Percentiles rank a stretch among this genome's conserved stretches.
phyloP scores from a whole-genome alignment of 2,888 invertebrate species.

The Saturnia japonica region DNA sequence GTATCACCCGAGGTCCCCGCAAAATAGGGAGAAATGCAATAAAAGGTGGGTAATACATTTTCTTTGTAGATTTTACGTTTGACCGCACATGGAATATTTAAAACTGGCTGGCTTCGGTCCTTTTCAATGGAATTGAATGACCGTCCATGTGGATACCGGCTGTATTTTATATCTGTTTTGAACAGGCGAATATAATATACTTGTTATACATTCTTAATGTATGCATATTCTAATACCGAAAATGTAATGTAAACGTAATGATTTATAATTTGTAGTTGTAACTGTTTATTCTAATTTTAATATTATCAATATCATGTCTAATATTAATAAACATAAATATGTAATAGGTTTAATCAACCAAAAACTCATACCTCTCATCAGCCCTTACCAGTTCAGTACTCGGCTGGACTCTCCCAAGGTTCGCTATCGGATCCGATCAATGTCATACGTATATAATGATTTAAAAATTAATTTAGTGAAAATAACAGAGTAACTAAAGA shows the following conservation, averaged over 20 bases:
- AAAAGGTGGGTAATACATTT: slow-evolving; percentile 78
- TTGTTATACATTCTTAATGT: neutral
- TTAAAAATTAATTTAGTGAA: no score
- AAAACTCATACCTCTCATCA: no score
- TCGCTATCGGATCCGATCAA: no score
- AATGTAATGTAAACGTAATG: neutral
- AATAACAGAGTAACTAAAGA: no score
- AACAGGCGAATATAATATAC: slow-evolving; percentile 18
- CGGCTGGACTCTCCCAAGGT: no score
- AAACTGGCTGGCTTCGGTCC: slow-evolving; percentile 67
- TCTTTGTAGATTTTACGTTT: slow-evolving; percentile 79
- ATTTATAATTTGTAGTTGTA: neutral
- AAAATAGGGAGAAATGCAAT: slow-evolving; percentile 69
- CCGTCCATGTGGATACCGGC: slow-evolving; percentile 62
- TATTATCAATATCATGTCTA: neutral
- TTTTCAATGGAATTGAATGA: slow-evolving; percentile 64
- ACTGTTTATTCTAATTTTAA: neutral
- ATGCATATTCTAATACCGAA: neutral
- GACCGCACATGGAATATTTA: slow-evolving; percentile 81
- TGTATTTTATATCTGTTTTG: slow-evolving; percentile 57
- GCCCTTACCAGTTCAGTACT: no score
- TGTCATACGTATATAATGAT: no score
- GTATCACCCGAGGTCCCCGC: slow-evolving; percentile 48
- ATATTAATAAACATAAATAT: neutral
- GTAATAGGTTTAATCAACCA: no score